Evolutionary conservation across 2,113 vertebrate genomes (phyloP), one percentile per base, ranked within the genome.

Genomic region (Polyodon spathula): DNA sequence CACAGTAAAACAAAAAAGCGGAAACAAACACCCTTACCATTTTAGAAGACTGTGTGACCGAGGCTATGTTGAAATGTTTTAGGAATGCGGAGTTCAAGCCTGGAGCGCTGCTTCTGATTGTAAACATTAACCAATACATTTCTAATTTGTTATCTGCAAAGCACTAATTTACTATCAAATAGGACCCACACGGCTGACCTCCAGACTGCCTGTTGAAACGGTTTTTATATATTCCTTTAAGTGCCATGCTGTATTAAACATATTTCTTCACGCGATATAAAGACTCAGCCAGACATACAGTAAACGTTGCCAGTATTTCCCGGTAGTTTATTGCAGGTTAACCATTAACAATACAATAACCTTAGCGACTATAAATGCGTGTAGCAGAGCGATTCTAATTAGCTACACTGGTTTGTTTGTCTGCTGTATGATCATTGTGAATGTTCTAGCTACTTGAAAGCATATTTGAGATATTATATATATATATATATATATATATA

Each of bases 71-170:
- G 56, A 43, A 54, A 44, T 66, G 63, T 39, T 59, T 42, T 6
- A 15, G 17, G 37, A 71, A 15, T 60, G 60, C 37, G 37, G 71
- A 54, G 51, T 63, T 61, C 68, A 68, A 70, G 15, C n/a, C n/a
- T 17, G 53, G 57, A 48, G 65, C 37, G 64, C 65, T 43, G 4
- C 68, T 58, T 60, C 71, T 73, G 15, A 64, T 50, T 60, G 54
- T 81, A 82, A 82, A 82, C 61, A 86, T 84, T 81, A 84, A 81
- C 79, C 77, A 63, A 16, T 56, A 73, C 83, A 81, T 84, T n/a
- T n/a, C n/a, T n/a, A 6, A 11, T 56, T 39, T 9, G 37, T 56
- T 7, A 11, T 4, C 5, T 48, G 54, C 46, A 37, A 37, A 54
- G 37, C 14, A 46, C 64, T 41, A 58, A 40, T 52, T 50, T 17